phyloP scores from a whole-genome alignment of 2,888 invertebrate genomes.

The Synergus umbraculus region DNA sequence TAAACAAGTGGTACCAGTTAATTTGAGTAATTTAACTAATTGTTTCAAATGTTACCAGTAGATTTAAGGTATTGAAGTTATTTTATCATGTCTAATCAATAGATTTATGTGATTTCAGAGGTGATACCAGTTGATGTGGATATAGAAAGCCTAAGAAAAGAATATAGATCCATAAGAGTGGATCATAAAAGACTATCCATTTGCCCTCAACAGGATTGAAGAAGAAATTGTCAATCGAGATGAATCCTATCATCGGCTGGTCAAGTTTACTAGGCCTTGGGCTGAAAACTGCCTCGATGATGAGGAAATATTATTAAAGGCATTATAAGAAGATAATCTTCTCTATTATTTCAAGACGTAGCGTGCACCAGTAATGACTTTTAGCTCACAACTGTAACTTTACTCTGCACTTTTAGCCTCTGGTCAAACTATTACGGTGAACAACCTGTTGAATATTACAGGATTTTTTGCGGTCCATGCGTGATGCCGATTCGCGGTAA shows the following conservation, averaged over 20 bases:
- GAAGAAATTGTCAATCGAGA: constrained; percentile 25
- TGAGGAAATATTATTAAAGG: background rate
- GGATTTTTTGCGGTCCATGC: background rate
- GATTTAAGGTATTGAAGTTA: too few relatives aligned
- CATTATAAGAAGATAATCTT: constrained; percentile 29
- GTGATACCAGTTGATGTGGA: too few relatives aligned
- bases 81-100: too few relatives aligned
- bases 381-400: background rate
- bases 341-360: constrained; percentile 14
- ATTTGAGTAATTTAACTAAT: too few relatives aligned
- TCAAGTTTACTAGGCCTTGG: constrained; percentile 21
- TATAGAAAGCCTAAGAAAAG: too few relatives aligned
- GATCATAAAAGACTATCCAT: too few relatives aligned
- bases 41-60: too few relatives aligned
- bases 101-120: too few relatives aligned
- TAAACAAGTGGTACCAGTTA: too few relatives aligned
- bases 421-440: constrained; percentile 22
- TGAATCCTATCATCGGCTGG: constrained; percentile 5
- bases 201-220: background rate
- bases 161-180: too few relatives aligned
- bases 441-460: background rate
- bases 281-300: background rate
- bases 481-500: constrained; percentile 4
- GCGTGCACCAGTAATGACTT: constrained; percentile 6
- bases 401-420: constrained; percentile 20